Base-by-base conservation (phyloP, 2,113 vertebrate species). In the Solea senegalensis region DNA sequence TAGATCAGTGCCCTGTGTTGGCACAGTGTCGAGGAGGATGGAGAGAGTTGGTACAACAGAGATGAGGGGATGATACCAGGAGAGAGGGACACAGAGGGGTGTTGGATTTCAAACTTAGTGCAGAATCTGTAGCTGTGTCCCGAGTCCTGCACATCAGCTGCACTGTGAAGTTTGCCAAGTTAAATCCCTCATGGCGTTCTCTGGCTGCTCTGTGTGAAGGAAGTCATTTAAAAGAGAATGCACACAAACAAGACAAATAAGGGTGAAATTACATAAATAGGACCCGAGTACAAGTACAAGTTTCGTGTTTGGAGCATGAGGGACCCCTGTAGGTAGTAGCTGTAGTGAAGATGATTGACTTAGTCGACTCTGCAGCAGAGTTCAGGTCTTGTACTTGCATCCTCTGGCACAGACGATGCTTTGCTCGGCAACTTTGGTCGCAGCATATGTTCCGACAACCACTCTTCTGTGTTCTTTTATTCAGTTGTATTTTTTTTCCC, bases 111-210 rank as follows among this genome's bases (percentile, higher is more conserved):
- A 74, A 53, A 76, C 16, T 62, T 80, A 76, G 53, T 91, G 90
- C 88, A 65, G 88, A 87, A 69, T 90, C 81, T 68, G 92, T 90
- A 88, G 77, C 82, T 84, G 69, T 76, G 69, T 76, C 70, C 76
- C 3, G 72, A 73, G 74, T 15, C 10, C 44, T 14, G 72, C 65
- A 63, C 75, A 76, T 82, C 71, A 72, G 62, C 72, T 65, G 67
- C 78, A 58, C 58, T 8, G 49, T 52, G 58, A 46, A 51, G 50
- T 46, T 46, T 69, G 77, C 65, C 83, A 78, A 78, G 74, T 63
- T 52, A 68, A 69, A 78, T 69, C 76, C 74, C 91, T 74, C 69
- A 0, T 50, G 83, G 79, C 34, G 5, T 85, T 21, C 65, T 80
- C 54, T 15, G 39, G 51, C 41, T n/a, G 8, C 68, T 86, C 81